Evolutionary conservation across 2,797 vertebrate genomes (phyloP), one percentile per base, ranked within the genome.

Genomic region (Sebastes dallii): DNA sequence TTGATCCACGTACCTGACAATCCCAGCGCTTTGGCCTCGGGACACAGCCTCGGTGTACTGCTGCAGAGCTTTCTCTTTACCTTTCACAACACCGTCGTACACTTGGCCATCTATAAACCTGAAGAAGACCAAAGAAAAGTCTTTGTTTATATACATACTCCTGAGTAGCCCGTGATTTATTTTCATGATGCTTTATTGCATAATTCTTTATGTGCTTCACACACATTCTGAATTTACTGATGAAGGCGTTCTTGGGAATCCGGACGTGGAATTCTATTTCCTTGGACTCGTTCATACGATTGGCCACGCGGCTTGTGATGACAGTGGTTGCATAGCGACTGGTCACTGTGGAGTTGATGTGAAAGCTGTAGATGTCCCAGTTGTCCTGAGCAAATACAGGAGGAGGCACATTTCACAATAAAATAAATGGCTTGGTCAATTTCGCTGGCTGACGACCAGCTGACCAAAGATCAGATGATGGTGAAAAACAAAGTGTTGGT

Each of bases 151-250:
- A 25, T 5, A 18, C 2, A 27, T 3, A 65, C 5, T 30, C 4
- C 3, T 29, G 3, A 39, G 9, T 4, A 1, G 8, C 32, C 50
- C 1, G 4, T 39, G 5, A 18, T 46, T 39, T 12, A 8, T 24
- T 66, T 60, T n/a, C 3, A 27, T 6, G 0, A 24, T 50, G n/a
- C 1, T 66, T 64, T 4, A 5, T 2, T 52, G 6, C 30, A 5
- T 5, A 18, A 18, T 60, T 34, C 0, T 46, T 64, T 24, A 42
- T 55, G 5, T 88, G 34, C 4, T 29, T 66, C 24, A 93, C 97
- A 66, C 92, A 99, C 98, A 99, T 98, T 91, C 92, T 96, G 88
- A 98, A 99, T 90, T 96, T 97, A 89, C 95, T 97, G 95, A 99
- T 98, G 91, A 99, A 98, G 55, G 98, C 97, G 2, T 95, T 96